Conservation (phyloP, 2,888 invertebrate genomes). For the Disparrhopalites patrizii region DNA sequence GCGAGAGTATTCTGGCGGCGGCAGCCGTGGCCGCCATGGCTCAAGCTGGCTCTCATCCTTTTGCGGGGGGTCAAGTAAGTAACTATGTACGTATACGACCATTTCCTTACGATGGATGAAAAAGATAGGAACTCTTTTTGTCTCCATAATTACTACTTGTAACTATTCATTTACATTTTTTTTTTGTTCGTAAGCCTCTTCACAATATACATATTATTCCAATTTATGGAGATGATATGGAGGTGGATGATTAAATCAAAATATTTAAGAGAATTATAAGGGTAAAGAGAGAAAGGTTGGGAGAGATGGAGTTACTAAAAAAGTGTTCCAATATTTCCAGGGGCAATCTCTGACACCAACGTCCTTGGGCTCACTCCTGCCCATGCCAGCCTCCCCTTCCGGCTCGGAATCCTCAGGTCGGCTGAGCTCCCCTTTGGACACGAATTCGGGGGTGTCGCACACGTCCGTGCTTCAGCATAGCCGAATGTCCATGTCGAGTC, state of each 20-base stretch:
- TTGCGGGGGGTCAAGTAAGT: slow-evolving; percentile 38
- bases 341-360: slow-evolving; percentile 39
- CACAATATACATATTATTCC: too few species aligned
- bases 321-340: slow-evolving; percentile 24
- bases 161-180: too few species aligned
- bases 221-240: neutral
- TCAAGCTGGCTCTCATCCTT: slow-evolving; percentile 54
- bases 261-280: too few species aligned
- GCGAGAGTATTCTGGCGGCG: slow-evolving; percentile 65
- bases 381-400: slow-evolving; percentile 48
- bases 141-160: too few species aligned
- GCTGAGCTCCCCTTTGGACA: slow-evolving; percentile 45
- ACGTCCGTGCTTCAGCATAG: slow-evolving; percentile 42
- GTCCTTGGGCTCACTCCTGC: slow-evolving; percentile 39
- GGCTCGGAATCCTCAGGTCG: slow-evolving; percentile 48
- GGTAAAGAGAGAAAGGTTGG: neutral
- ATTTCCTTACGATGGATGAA: too few species aligned
- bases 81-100: slow-evolving; percentile 34
- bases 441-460: slow-evolving; percentile 42
- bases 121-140: too few species aligned
- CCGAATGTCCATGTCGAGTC: slow-evolving; percentile 46
- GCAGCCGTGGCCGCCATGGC: slow-evolving; percentile 50
- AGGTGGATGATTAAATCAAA: too few species aligned
- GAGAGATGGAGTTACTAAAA: neutral
- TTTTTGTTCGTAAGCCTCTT: too few species aligned